A percentile compares a stretch with the other conserved stretches of the same genome.
These are phyloP conservation scores for Cirrhinus mrigala DNA, from an alignment of 2,797 vertebrate genomes.

Conservation along the genomic window DNA sequence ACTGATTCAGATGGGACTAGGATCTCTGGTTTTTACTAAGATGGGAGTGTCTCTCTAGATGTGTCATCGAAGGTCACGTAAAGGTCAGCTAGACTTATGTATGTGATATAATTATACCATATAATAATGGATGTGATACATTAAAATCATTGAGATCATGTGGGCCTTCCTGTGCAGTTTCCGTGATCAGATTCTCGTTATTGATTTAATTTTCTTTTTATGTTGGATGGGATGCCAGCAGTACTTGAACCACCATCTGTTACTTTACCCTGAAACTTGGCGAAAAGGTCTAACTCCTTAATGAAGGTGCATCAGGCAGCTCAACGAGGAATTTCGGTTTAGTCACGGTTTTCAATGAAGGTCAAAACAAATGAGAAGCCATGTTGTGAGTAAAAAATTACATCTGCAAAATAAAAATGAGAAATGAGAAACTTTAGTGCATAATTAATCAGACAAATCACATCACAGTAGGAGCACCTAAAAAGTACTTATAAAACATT, in stretches of 20 bases:
- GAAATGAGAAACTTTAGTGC: not conserved
- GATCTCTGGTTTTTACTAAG: constrained; percentile 7
- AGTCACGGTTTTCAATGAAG: not conserved
- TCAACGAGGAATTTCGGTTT: not conserved
- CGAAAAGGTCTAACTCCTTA: constrained; percentile 10
- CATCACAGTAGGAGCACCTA: not conserved
- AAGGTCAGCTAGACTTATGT: not conserved
- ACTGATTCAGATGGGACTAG: constrained; percentile 15
- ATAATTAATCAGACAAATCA: constrained; percentile 3
- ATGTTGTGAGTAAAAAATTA: not conserved
- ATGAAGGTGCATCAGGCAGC: constrained; percentile 12
- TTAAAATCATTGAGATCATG: not conserved
- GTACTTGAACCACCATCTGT: not conserved
- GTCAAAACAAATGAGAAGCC: constrained; percentile 4
- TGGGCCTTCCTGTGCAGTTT: not conserved
- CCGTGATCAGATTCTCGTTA: not conserved
- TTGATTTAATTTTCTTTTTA: constrained; percentile 15
- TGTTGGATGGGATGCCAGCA: not conserved
- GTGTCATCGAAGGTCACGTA: not conserved
- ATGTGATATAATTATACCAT: not conserved
- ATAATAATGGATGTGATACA: not conserved
- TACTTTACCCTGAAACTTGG: not conserved
- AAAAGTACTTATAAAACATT: not conserved
- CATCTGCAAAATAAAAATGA: not conserved
- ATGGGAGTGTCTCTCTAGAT: constrained; percentile 12